Evolutionary conservation across 1,140 invertebrate species (phyloP).

Genomic region (Trachymyrmex cornetzi): DNA sequence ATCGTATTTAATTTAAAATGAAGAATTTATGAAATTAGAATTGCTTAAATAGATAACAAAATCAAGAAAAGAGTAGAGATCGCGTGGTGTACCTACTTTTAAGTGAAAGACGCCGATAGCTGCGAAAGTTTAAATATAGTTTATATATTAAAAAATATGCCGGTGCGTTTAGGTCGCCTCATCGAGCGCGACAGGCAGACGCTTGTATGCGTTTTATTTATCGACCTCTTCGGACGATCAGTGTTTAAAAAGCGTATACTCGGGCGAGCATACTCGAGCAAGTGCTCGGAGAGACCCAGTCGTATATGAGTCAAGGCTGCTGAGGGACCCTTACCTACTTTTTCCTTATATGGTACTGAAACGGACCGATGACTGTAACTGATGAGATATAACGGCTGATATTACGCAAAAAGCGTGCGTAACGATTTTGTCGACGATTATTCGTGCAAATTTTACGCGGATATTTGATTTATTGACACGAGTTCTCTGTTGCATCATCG

Average conservation of each 20-base stretch:
- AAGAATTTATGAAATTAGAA: neutral
- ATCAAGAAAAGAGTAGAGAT: neutral
- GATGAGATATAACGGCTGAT: conserved; percentile 71
- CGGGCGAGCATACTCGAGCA: conserved; percentile 52
- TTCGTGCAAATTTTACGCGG: conserved; percentile 28
- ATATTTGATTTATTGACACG: conserved; percentile 1
- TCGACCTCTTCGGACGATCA: conserved; percentile 59
- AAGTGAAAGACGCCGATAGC: conserved; percentile 2
- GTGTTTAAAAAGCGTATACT: conserved; percentile 66
- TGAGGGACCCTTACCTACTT: conserved; percentile 83
- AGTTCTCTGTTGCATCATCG: neutral
- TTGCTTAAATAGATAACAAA: neutral
- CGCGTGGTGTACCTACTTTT: neutral
- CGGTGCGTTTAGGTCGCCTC: conserved; percentile 18
- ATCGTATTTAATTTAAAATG: neutral
- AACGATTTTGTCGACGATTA: conserved; percentile 22
- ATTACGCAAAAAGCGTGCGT: conserved; percentile 76
- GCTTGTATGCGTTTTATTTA: conserved; percentile 45
- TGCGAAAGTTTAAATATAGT: conserved; percentile 30
- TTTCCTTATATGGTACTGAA: conserved; percentile 81
- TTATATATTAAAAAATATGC: conserved; percentile 18
- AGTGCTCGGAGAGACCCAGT: conserved; percentile 54
- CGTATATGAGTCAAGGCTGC: conserved; percentile 81
- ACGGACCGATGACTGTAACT: conserved; percentile 67
- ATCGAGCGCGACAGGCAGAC: neutral